Conservation (phyloP, 2,888 invertebrate genomes). For the Megaustenia siamemsis region DNA sequence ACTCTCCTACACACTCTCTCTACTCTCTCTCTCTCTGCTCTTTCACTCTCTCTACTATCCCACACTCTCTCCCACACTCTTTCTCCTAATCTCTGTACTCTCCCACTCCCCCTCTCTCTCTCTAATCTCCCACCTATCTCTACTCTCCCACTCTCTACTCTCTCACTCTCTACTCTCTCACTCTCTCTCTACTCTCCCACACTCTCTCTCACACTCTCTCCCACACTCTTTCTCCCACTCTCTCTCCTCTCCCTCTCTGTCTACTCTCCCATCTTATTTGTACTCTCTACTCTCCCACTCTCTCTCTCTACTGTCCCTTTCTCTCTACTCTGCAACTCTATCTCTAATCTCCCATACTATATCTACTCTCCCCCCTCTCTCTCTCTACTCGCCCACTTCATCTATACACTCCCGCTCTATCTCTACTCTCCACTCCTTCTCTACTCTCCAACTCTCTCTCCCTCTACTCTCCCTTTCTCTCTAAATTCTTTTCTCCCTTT, state of each 20-base stretch:
- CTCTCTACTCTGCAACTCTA: too few species aligned
- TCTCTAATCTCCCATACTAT: too few species aligned
- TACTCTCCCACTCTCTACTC: not conserved
- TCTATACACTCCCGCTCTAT: not conserved
- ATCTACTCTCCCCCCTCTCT: too few species aligned
- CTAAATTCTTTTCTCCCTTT: not conserved
- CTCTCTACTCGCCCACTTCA: not conserved
- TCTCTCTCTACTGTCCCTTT: not conserved
- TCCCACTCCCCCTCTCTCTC: not conserved
- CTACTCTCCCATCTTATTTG: not conserved
- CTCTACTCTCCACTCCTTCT: too few species aligned
- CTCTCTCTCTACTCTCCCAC: not conserved
- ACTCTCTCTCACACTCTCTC: not conserved
- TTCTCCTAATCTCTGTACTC: conserved; percentile 5
- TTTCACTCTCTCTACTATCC: not conserved
- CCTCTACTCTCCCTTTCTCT: too few species aligned
- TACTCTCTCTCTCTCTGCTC: too few species aligned
- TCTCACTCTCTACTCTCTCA: not conserved
- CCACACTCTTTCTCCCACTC: not conserved
- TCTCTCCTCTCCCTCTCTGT: not conserved
- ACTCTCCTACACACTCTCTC: too few species aligned
- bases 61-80: not conserved
- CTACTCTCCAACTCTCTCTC: not conserved
- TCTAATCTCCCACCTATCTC: not conserved
- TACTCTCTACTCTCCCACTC: not conserved